Base-by-base conservation (phyloP, 2,113 vertebrate genomes). In the Chionis minor region DNA sequence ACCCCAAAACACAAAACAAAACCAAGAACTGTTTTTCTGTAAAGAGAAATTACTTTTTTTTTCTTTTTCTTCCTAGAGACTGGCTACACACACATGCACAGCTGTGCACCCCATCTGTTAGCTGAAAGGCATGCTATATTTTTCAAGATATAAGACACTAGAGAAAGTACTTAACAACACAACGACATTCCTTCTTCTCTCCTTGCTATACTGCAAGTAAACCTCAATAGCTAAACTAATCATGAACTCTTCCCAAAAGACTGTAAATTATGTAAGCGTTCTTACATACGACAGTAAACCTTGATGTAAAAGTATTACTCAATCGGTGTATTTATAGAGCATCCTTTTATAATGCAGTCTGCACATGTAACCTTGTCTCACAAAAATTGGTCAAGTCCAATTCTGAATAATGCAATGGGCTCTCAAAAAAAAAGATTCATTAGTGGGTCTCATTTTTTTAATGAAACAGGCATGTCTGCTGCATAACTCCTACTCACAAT, bases 71-170 rank as follows among this genome's bases (percentile, higher is more conserved):
- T 19, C 15, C 75, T 55, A 58, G 23, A 92, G 75, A 84, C 81
- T 87, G 58, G 45, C 51, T 95, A 82, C 52, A 54, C 14, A 72
- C 28, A 66, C 62, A 93, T 33, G 49, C 88, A 96, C 92, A 97
- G 94, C 93, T 97, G 96, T 90, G 90, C 87, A 89, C 79, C 95
- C 94, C 94, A 96, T 93, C 96, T 96, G 96, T 80, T 95, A 88
- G 81, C 84, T 81, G 54, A 93, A 81, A 96, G 19, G 32, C 66
- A 93, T 14, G 17, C 38, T 49, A 81, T 63, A 88, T 92, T 94
- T 96, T 92, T 87, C 21, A 67, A 93, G 80, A 92, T 92, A 58
- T 58, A 94, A 97, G 75, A 83, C 87, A 94, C 87, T 90, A 81
- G 62, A 84, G 59, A 77, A 94, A 70, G 44, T 86, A 90, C 77